Evolutionary conservation across 2,797 vertebrate species (phyloP).

Genomic region (Kryptolebias ocellatus): DNA sequence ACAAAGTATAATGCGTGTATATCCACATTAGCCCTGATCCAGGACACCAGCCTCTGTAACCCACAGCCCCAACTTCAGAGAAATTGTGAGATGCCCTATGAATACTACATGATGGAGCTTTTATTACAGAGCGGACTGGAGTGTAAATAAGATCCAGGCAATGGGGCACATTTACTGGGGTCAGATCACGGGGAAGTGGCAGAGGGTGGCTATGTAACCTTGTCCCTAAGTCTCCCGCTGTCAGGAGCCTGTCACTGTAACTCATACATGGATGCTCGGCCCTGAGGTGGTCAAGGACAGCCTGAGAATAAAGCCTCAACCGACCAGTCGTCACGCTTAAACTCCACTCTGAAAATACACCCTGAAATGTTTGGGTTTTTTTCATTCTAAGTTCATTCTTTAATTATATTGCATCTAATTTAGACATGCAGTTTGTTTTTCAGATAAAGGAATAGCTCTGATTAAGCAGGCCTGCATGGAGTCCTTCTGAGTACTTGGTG

Average conservation of each 20-base stretch:
- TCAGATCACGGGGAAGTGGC: conserved; percentile 81
- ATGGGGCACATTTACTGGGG: conserved; percentile 82
- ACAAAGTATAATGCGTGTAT: conserved; percentile 48
- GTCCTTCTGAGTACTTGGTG: no score
- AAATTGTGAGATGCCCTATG: conserved; percentile 72
- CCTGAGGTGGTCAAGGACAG: conserved; percentile 75
- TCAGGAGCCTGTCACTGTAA: conserved; percentile 80
- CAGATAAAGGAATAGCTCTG: neutral
- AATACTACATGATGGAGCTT: conserved; percentile 84
- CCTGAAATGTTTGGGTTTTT: conserved; percentile 5
- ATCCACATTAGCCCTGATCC: conserved; percentile 63
- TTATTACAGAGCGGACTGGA: conserved; percentile 77
- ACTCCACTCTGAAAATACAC: conserved; percentile 10
- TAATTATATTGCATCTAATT: neutral
- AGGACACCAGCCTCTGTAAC: conserved; percentile 54
- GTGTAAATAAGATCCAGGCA: conserved; percentile 81
- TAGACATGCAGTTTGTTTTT: neutral
- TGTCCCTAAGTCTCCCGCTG: conserved; percentile 73
- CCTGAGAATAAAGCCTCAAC: conserved; percentile 61
- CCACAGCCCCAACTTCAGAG: conserved; percentile 77
- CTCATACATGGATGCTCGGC: conserved; percentile 71
- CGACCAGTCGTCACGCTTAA: conserved; percentile 46
- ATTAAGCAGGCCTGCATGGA: no score
- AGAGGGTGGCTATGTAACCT: conserved; percentile 74
- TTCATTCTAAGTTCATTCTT: neutral